phyloP scores from a whole-genome alignment of 2,797 vertebrate species.

The Myiothlypis coronata region DNA sequence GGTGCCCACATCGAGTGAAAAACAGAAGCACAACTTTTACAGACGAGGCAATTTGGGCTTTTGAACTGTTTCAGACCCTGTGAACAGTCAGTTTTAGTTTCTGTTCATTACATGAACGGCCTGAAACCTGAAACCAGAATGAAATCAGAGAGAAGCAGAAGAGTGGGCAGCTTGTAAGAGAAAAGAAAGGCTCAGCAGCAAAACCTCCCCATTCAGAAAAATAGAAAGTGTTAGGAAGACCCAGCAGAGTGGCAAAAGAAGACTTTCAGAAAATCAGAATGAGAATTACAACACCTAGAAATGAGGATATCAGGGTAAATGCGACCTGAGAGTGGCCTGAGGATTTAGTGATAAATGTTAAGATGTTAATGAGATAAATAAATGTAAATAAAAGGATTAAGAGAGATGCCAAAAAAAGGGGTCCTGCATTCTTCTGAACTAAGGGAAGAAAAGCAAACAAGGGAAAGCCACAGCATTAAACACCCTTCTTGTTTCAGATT shows the following conservation, averaged over 20 bases:
- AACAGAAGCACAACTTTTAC: not conserved
- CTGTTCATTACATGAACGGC: fast-evolving
- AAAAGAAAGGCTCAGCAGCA: not conserved
- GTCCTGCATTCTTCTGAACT: not conserved
- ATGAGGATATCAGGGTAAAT: not conserved
- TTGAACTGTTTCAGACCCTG: not conserved
- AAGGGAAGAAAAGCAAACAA: not conserved
- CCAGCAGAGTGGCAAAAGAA: not conserved
- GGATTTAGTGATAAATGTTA: not conserved
- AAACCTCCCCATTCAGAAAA: not conserved
- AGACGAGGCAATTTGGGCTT: not conserved
- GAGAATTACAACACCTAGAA: not conserved
- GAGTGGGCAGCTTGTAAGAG: not conserved
- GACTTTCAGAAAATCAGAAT: not conserved
- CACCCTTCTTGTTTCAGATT: not conserved
- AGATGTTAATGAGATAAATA: not conserved
- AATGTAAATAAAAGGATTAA: not conserved
- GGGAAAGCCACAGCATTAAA: not conserved
- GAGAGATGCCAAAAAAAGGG: not conserved
- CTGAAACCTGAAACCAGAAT: constrained; percentile 10
- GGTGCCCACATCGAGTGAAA: fast-evolving
- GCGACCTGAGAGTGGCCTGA: fast-evolving
- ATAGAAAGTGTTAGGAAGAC: not conserved
- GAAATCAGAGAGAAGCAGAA: not conserved
- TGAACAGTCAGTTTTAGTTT: not conserved